A percentile compares a stretch with the other conserved stretches of the same genome.
These are phyloP conservation scores for Chorisops tibialis DNA, from an alignment of 2,888 invertebrate genomes.

Conservation along the genomic window DNA sequence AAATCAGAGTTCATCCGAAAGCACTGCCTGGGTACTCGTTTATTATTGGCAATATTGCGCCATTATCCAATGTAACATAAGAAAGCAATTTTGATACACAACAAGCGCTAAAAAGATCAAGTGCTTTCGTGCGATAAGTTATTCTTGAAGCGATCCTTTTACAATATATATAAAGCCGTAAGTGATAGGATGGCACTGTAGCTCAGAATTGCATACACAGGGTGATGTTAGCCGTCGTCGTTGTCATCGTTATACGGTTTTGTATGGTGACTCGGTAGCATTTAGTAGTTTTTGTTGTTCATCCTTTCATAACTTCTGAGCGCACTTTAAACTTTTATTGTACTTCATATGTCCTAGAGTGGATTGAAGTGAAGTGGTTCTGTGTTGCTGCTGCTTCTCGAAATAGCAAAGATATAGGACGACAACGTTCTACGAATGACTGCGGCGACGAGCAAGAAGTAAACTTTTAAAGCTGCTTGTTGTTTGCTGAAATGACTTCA, in stretches of 20 bases:
- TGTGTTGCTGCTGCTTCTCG: neutral
- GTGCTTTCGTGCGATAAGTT: too few relatives aligned
- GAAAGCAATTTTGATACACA: too few relatives aligned
- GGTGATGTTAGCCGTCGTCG: too few relatives aligned
- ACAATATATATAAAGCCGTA: too few relatives aligned
- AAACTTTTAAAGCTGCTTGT: constrained; percentile 19
- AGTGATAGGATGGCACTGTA: too few relatives aligned
- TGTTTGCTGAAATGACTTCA: constrained; percentile 6
- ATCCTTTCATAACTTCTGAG: constrained; percentile 24
- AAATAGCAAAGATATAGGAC: neutral
- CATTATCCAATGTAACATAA: too few relatives aligned
- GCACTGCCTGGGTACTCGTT: too few relatives aligned
- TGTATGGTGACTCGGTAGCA: neutral
- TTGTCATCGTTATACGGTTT: neutral
- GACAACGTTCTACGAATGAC: neutral
- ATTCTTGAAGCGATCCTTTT: too few relatives aligned
- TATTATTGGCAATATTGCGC: too few relatives aligned
- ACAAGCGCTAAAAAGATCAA: too few relatives aligned
- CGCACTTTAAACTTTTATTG: constrained; percentile 27
- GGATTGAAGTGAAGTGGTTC: neutral
- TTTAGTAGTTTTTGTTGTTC: neutral
- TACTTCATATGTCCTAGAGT: neutral
- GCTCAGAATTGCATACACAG: too few relatives aligned
- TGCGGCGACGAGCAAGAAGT: constrained; percentile 3
- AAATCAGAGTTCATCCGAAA: too few relatives aligned